Base-by-base conservation (phyloP, 2,797 vertebrate genomes). In the Epinephelus coioides region DNA sequence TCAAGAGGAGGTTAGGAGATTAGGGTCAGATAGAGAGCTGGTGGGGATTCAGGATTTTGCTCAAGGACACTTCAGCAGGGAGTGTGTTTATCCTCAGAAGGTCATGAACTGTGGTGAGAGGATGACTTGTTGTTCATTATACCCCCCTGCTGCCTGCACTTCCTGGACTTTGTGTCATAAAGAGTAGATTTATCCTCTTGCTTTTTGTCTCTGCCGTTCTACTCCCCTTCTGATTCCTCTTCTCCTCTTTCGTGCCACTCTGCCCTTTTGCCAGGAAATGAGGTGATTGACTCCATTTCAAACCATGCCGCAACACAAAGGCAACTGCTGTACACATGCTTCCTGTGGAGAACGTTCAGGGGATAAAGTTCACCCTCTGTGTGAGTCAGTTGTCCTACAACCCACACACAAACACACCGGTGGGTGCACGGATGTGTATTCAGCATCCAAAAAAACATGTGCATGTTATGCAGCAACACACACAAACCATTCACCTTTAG, bases 231-330 rank as follows among this genome's bases (percentile, higher is more conserved):
- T 44, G 27, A 70, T 70, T 60, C 55, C 72, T 65, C 66, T 57
- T 57, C 72, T 80, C 67, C 65, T 74, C 67, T 43, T 12, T 62
- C 51, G 0, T 84, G 47, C 75, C 75, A 54, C 79, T 76, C 56
- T 79, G 62, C 59, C 60, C 67, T 70, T 83, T 74, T 85, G 57
- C 63, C 78, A 89, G 91, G 88, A 92, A 90, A 89, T 81, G 87
- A 88, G 82, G 81, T 79, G 86, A 88, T 54, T 78, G 89, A 88
- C 81, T 92, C 68, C n/a, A 30, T 90, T 89, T 90, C 78, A 87
- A 82, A 77, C 73, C 65, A 51, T 61, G 65, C 65, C 18, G 57
- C 82, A 84, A 83, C 88, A 91, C 91, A 91, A 91, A 91, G 80
- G 73, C 74, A 67, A 81, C 81, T 70, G 81, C 83, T 84, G 82